Percentiles rank a stretch among this genome's conserved stretches.
Conservation (phyloP, 2,888 invertebrate species). For the Terebella lapidaria region DNA sequence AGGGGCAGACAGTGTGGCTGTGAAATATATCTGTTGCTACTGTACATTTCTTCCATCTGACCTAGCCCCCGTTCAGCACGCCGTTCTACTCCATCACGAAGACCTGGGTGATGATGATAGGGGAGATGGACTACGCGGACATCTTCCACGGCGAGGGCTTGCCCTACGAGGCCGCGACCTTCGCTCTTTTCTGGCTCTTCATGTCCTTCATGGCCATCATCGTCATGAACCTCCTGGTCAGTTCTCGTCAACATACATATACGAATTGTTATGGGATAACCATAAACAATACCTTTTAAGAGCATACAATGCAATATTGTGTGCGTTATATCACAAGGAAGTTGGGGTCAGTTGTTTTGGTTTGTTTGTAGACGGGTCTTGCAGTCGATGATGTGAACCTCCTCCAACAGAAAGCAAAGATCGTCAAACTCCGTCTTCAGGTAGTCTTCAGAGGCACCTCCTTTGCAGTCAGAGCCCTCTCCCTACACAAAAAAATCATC, state of each 20-base stretch:
- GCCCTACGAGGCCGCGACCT: conserved; percentile 62
- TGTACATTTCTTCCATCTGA: no score
- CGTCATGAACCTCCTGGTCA: conserved; percentile 75
- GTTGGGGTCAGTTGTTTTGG: neutral
- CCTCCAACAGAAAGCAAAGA: neutral
- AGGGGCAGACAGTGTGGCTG: no score
- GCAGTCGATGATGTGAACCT: neutral
- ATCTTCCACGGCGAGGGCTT: conserved; percentile 44
- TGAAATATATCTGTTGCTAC: no score
- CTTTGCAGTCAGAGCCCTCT: no score
- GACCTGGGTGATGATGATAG: conserved; percentile 86
- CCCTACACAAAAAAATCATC: no score
- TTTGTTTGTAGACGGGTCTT: neutral
- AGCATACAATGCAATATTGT: no score
- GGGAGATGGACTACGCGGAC: conserved; percentile 80
- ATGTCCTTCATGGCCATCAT: conserved; percentile 88
- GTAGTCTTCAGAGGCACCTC: no score
- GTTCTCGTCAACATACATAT: no score
- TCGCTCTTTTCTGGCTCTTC: conserved; percentile 73
- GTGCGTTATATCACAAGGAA: no score
- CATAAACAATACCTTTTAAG: no score
- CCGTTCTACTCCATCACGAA: conserved; percentile 57
- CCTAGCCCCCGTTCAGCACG: conserved; percentile 51
- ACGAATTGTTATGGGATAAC: no score
- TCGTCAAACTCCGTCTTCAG: conserved; percentile 1